Evolutionary conservation across 2,888 invertebrate species (phyloP).

Genomic region (Drosophila mettleri): DNA sequence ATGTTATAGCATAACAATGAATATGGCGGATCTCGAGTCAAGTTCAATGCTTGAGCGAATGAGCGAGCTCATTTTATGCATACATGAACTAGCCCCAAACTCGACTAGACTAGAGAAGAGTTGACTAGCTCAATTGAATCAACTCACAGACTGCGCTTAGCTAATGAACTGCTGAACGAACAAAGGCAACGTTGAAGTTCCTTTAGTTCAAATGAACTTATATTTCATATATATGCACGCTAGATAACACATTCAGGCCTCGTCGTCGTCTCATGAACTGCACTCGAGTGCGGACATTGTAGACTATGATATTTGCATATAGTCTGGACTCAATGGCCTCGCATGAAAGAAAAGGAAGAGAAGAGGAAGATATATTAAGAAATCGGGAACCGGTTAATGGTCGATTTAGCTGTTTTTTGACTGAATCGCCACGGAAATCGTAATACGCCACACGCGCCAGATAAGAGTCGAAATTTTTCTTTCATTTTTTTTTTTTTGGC

Average conservation of each 20-base stretch:
- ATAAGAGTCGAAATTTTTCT: constrained; percentile 63
- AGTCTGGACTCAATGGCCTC: constrained; percentile 41
- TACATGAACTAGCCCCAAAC: neutral
- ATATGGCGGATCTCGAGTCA: constrained; percentile 68
- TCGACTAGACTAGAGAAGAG: too few relatives aligned
- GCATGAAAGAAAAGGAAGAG: constrained; percentile 2
- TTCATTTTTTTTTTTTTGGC: constrained; percentile 31
- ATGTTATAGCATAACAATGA: too few relatives aligned
- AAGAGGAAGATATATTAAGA: neutral
- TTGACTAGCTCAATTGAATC: neutral
- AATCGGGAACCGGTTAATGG: constrained; percentile 63
- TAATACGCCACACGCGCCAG: constrained; percentile 48
- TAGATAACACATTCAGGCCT: constrained; percentile 1
- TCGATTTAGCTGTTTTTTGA: constrained; percentile 71
- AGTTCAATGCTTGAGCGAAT: constrained; percentile 51
- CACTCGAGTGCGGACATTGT: constrained; percentile 37
- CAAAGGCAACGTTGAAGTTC: neutral
- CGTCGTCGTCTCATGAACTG: constrained; percentile 13
- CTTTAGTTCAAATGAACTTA: neutral
- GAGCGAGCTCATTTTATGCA: neutral
- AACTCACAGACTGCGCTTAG: too few relatives aligned
- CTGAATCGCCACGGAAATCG: constrained; percentile 35
- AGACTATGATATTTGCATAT: constrained; percentile 15
- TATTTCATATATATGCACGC: neutral
- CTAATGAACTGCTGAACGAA: neutral